These are phyloP conservation scores for Falco punctatus DNA, from an alignment of 2,113 vertebrate species.

Conservation along the genomic window DNA sequence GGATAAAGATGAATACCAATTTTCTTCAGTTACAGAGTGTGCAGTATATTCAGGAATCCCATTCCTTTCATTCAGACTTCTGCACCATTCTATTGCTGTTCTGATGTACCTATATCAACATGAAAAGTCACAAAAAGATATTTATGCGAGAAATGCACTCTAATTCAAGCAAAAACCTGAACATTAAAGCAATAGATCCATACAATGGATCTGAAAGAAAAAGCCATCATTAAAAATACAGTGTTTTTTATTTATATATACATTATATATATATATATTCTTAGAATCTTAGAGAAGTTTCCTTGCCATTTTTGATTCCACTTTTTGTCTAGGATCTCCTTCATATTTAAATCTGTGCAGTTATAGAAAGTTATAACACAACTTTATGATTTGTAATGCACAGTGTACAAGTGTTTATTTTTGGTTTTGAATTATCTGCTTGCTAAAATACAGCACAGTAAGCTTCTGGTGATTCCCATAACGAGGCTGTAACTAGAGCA, in stretches of 20 bases:
- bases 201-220: neutral
- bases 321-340: neutral
- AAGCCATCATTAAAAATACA: neutral
- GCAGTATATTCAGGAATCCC: neutral
- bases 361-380: neutral
- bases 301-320: neutral
- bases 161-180: neutral
- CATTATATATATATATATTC: no score
- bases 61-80: constrained; percentile 47
- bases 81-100: constrained; percentile 75
- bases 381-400: neutral
- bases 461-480: neutral
- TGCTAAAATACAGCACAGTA: neutral
- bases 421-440: neutral
- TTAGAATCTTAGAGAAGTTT: neutral
- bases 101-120: constrained; percentile 71
- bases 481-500: neutral
- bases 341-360: neutral
- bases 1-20: constrained; percentile 70
- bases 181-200: neutral
- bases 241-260: neutral
- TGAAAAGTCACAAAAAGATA: neutral
- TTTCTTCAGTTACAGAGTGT: constrained; percentile 42
- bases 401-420: neutral
- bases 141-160: neutral